A percentile compares a stretch with the other conserved stretches of the same genome.
phyloP scores from a whole-genome alignment of 92 coral and sea anemone species.

The Ricordea florida region DNA sequence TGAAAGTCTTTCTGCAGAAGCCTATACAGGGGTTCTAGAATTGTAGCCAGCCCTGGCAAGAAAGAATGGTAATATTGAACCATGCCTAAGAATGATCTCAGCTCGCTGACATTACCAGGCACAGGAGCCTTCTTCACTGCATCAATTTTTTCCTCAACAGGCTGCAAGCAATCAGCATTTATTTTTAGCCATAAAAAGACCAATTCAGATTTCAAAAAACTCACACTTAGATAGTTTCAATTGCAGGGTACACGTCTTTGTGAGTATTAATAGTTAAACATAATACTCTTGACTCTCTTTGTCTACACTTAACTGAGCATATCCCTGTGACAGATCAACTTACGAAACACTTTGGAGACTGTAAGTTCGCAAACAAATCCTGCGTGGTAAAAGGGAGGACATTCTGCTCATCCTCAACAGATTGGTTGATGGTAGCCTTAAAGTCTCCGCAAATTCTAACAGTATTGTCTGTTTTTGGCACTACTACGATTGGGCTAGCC shows the following conservation, averaged over 20 bases:
- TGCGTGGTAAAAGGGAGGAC: constrained; percentile 31
- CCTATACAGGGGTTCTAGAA: constrained; percentile 51
- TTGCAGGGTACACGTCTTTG: constrained; percentile 40
- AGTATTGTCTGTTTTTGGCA: constrained; percentile 38
- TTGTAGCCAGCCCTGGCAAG: constrained; percentile 49
- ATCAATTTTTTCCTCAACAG: constrained; percentile 59
- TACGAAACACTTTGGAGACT: constrained; percentile 23
- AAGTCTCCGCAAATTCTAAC: constrained; percentile 31
- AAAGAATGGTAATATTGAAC: constrained; percentile 55
- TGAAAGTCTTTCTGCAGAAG: constrained; percentile 25
- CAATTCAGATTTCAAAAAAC: constrained; percentile 50
- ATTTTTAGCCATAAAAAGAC: constrained; percentile 58
- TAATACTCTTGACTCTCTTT: constrained; percentile 4
- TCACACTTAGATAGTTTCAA: constrained; percentile 4
- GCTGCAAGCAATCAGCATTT: constrained; percentile 59
- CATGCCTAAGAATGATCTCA: constrained; percentile 65
- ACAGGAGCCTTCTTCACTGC: constrained; percentile 61
- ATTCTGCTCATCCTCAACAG: constrained; percentile 26
- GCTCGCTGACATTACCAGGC: constrained; percentile 52
- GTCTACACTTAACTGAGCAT: constrained; percentile 19
- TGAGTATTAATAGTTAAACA: constrained; percentile 53
- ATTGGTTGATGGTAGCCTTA: constrained; percentile 18
- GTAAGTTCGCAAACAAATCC: constrained; percentile 37
- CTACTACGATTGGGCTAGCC: constrained; percentile 54
- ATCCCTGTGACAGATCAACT: constrained; percentile 43